Conservation (phyloP, 2,888 invertebrate species). For the Apodemia hepburni region DNA sequence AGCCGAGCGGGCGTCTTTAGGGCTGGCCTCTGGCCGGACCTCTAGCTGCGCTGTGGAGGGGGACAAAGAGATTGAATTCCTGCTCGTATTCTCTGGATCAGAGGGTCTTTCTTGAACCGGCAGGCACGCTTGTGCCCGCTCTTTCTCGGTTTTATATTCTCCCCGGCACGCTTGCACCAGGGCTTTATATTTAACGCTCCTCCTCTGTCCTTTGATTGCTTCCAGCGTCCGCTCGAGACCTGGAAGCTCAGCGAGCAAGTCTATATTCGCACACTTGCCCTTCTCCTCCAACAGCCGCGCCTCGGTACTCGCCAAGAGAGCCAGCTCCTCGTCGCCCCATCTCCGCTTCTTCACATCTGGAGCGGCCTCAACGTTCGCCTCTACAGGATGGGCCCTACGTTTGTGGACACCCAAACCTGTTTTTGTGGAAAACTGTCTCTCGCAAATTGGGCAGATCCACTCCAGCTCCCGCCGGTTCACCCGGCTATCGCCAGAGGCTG, state of each 20-base stretch:
- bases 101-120: background rate
- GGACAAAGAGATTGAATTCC: background rate
- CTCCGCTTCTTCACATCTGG: conserved; percentile 21
- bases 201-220: background rate
- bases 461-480: background rate
- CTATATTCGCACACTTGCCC: conserved; percentile 21
- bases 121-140: background rate
- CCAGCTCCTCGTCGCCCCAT: conserved; percentile 30
- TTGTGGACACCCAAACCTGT: conserved; percentile 13
- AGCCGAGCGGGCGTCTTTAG: conserved; percentile 30
- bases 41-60: background rate
- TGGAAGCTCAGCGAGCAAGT: conserved; percentile 22
- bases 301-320: conserved; percentile 28
- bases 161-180: background rate
- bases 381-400: conserved; percentile 26
- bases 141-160: background rate
- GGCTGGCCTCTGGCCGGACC: conserved; percentile 10
- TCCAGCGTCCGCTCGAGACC: conserved; percentile 25
- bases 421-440: conserved; percentile 21
- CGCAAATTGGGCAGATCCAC: conserved; percentile 26
- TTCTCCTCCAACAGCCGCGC: conserved; percentile 17
- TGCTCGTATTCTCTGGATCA: background rate
- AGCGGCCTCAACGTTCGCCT: conserved; percentile 22
- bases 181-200: background rate
- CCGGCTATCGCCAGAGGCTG: background rate